Base-by-base conservation (phyloP, 2,113 vertebrate species). In the Mesoclemmys tuberculata region DNA sequence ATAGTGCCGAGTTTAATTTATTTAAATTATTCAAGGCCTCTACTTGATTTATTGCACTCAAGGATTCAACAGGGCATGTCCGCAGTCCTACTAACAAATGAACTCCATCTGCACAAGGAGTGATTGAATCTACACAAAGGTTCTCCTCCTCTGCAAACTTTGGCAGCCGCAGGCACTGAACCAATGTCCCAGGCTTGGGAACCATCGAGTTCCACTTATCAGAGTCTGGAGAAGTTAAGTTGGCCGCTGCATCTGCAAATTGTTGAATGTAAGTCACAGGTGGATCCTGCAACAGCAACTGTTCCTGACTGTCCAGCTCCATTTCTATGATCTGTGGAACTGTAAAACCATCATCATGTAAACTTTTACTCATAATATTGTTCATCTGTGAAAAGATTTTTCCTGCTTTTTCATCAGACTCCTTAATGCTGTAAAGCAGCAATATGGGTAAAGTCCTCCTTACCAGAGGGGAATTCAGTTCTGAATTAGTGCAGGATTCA, bases 1-100 rank as follows among this genome's bases (percentile, higher is more conserved):
- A 99, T 86, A 99, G 99, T 52, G 99, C 99, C 35, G 99, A 99
- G 97, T 99, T 99, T 96, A 99, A 98, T 97, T 99, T 99, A 98
- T 99, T 99, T 93, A 99, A 99, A 97, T 99, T 99, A 98, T 99
- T 99, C 96, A 99, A 99, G 95, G 99, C 99, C 98, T 99, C 99
- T 89, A 99, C 99, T 98, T 99, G 99, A 99, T 99, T 99, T 97
- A 99, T 99, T 96, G 99, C 99, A 94, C 99, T 99, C 93, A 99
- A 97, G 86, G 99, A 99, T 97, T 99, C 99, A 0, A 99, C 98
- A 31, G 99, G 97, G 90, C 99, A 99, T 29, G 99, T 99, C 98
- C 99, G 98, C 96, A 99, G 98, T 94, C 98, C 98, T 71, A 99
- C 98, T 97, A 99, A 98, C 78, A 99, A 98, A 97, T 99, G 99